Base-by-base conservation (phyloP, 2,113 vertebrate species). In the Oriolus oriolus region DNA sequence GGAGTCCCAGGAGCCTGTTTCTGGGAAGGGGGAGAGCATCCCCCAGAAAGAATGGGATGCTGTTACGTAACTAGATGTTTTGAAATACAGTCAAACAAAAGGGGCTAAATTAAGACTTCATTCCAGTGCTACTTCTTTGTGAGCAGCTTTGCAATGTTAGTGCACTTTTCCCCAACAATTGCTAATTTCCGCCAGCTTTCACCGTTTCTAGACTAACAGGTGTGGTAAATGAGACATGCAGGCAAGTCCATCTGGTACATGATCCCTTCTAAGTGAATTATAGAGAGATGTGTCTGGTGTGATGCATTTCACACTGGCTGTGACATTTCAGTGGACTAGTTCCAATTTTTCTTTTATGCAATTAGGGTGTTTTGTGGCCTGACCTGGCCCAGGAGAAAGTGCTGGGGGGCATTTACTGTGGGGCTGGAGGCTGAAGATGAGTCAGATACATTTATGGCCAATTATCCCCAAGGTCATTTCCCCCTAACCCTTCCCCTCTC, bases 101-200 rank as follows among this genome's bases (percentile, higher is more conserved):
- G 21, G 17, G 33, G 5, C 37, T 83, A 85, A 84, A 91, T 79
- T 65, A 87, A 69, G 70, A 57, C 60, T 83, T 83, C n/a, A 66
- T 47, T 30, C 14, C 52, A 77, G 45, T 21, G 11, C 52, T 11
- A 9, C 10, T 21, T 22, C 27, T 68, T 85, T 31, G 42, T 13
- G 6, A 86, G 28, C n/a, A 87, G 39, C 54, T 79, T 50, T 3
- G 4, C 5, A 6, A 60, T 22, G 13, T 53, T 54, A 57, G 39
- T 1, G 1, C 6, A 24, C 6, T 61, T 71, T 37, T 3, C 4
- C 2, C 7, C 7, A 14, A 0, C 23, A 56, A 49, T 16, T 45
- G 18, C 16, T 20, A 16, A 16, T 15, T 64, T 75, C 61, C 79
- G 41, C 3, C 42, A 75, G 30, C 44, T 79, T 85, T 84, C n/a